Conservation (phyloP, 2,113 vertebrate species). For the Pygoscelis adeliae region DNA sequence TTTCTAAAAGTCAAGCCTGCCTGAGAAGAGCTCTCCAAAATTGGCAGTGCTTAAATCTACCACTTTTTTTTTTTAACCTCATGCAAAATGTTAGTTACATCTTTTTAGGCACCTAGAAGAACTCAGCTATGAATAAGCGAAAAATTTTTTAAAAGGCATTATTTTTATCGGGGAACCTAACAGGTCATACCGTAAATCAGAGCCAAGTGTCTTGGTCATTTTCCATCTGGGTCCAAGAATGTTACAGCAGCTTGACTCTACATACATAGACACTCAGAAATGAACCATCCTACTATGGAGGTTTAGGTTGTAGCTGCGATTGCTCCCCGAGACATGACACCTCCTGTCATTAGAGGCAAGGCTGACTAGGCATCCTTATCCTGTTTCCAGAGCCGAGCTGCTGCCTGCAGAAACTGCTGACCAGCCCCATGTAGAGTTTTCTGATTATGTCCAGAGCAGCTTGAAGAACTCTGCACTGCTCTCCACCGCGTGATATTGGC, state of each 20-base stretch:
- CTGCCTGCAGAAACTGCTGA: background rate
- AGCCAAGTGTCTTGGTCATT: background rate
- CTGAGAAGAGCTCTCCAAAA: slow-evolving; percentile 63
- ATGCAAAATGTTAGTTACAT: background rate
- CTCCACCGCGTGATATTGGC: background rate
- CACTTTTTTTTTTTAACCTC: background rate
- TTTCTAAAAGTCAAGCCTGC: slow-evolving; percentile 60
- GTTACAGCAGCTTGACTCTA: background rate
- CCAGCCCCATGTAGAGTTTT: background rate
- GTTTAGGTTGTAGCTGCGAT: background rate
- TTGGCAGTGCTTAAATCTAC: slow-evolving; percentile 14
- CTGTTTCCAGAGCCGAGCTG: background rate
- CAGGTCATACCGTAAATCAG: background rate
- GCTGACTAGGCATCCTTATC: background rate
- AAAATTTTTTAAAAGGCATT: background rate
- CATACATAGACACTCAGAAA: background rate
- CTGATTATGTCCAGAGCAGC: background rate
- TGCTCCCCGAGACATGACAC: background rate
- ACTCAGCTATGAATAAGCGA: background rate
- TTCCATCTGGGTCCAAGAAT: background rate
- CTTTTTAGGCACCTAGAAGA: background rate
- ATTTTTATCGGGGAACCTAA: background rate
- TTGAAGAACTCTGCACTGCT: background rate
- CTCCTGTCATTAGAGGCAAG: background rate
- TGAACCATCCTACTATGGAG: background rate